Conservation (phyloP, 2,797 vertebrate species). For the Melanotaenia boesemani region DNA sequence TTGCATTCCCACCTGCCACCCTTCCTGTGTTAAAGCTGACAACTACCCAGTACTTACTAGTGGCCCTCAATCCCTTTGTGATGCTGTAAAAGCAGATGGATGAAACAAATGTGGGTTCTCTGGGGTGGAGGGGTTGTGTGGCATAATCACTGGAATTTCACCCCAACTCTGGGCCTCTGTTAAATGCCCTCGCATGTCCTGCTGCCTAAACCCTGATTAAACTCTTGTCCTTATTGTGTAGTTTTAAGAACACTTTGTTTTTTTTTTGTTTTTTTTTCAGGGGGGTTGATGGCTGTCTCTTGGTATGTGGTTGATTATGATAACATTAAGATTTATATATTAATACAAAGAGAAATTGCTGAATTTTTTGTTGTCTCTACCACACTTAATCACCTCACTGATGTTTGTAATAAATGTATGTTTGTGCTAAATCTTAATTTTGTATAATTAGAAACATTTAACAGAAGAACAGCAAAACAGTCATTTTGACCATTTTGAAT, state of each 20-base stretch:
- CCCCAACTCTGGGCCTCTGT: conserved; percentile 66
- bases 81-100: conserved; percentile 51
- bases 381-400: too few species aligned
- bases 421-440: too few species aligned
- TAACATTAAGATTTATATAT: background rate
- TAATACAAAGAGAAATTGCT: too few species aligned
- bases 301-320: background rate
- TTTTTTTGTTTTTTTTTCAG: background rate
- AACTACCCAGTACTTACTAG: conserved; percentile 21
- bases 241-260: conserved; percentile 25
- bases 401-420: too few species aligned
- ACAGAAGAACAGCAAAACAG: too few species aligned
- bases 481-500: too few species aligned
- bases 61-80: conserved; percentile 28
- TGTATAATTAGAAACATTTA: too few species aligned
- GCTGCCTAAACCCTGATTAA: conserved; percentile 73
- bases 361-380: too few species aligned
- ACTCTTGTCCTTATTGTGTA: conserved; percentile 58
- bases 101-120: conserved; percentile 58
- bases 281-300: background rate
- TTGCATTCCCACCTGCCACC: conserved; percentile 59
- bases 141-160: conserved; percentile 67
- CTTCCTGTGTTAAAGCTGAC: conserved; percentile 43
- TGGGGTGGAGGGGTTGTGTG: conserved; percentile 22
- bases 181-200: conserved; percentile 56